Conservation (phyloP, 2,113 vertebrate genomes). For the Nannobrachium achirus region DNA sequence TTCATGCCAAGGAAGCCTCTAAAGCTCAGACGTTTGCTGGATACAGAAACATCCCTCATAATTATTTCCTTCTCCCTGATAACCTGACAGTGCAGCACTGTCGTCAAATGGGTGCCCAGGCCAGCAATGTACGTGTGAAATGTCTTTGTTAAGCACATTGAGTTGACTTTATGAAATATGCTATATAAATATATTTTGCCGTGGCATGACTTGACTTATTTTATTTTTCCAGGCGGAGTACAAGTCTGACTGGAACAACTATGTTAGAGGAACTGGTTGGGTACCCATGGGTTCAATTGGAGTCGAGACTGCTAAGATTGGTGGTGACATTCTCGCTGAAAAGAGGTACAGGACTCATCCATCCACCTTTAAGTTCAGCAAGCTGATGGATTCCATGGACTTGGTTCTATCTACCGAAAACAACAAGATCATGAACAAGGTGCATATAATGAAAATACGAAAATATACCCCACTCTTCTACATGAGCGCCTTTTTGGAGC, state of each 20-base stretch:
- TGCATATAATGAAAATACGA: conserved; percentile 52
- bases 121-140: no score
- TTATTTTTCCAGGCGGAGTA: no score
- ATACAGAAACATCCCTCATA: conserved; percentile 85
- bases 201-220: no score
- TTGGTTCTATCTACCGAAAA: conserved; percentile 88
- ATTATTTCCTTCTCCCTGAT: conserved; percentile 86
- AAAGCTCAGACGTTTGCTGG: conserved; percentile 80
- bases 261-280: conserved; percentile 90
- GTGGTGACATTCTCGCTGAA: conserved; percentile 88
- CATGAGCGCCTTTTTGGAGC: no score
- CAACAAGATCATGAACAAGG: conserved; percentile 94
- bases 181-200: no score
- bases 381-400: conserved; percentile 93
- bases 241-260: conserved; percentile 91
- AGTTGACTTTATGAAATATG: no score
- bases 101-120: no score
- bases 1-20: conserved; percentile 87
- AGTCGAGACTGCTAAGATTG: conserved; percentile 90
- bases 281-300: conserved; percentile 89
- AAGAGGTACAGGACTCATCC: conserved; percentile 91
- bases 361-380: conserved; percentile 86
- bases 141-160: no score
- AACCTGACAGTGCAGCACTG: conserved; percentile 81
- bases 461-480: not conserved